These are phyloP conservation scores for Daubentonia madagascariensis DNA, from an alignment of 2,113 vertebrate species.

Conservation along the genomic window DNA sequence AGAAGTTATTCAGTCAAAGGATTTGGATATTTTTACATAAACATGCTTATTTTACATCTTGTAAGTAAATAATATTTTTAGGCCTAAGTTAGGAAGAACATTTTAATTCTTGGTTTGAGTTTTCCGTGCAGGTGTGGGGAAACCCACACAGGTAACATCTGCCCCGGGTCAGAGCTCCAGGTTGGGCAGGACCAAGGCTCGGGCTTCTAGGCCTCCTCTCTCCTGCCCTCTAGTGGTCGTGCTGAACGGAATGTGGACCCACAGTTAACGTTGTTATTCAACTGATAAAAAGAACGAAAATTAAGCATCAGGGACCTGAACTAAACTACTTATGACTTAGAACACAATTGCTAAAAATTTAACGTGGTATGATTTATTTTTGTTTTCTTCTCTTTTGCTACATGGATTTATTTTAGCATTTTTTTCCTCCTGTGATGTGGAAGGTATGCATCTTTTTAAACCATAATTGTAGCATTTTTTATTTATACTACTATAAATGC, in stretches of 20 bases:
- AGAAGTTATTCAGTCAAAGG: neutral
- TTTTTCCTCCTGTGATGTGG: neutral
- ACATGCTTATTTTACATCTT: neutral
- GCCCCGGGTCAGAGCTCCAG: rapidly evolving
- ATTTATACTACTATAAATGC: neutral
- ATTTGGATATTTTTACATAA: neutral
- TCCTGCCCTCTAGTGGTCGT: neutral
- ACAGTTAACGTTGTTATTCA: neutral
- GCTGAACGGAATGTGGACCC: neutral
- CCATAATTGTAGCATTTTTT: neutral
- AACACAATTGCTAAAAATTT: neutral
- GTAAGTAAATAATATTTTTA: neutral
- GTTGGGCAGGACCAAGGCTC: too few species aligned
- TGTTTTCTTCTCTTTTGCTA: neutral
- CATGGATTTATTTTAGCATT: neutral
- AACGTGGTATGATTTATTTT: neutral
- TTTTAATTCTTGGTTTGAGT: neutral
- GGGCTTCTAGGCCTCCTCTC: neutral
- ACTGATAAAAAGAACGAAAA: neutral
- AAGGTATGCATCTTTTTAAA: neutral
- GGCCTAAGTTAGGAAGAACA: neutral
- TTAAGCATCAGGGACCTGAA: neutral
- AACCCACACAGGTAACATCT: rapidly evolving
- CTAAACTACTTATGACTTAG: neutral
- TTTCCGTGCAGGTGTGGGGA: neutral